A percentile compares a stretch with the other conserved stretches of the same genome.
These are phyloP conservation scores for Drosophila bifasciata DNA, from an alignment of 1,140 invertebrate species.

Conservation along the genomic window DNA sequence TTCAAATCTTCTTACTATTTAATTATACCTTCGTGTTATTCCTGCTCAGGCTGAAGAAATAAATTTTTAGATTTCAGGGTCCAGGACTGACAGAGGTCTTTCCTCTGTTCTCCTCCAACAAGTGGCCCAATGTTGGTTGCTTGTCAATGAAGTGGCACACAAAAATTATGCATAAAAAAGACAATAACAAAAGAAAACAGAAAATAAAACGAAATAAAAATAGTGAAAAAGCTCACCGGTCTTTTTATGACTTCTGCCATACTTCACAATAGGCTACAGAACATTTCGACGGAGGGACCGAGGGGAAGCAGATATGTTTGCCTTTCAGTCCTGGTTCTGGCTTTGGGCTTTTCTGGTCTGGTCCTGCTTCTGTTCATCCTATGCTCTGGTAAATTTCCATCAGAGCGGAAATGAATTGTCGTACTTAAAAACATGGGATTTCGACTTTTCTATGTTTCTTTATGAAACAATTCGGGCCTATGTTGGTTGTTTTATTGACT, in stretches of 20 bases:
- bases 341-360: constrained; percentile 1
- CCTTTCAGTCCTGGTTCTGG: constrained; percentile 15
- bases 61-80: not conserved
- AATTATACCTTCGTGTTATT: no score
- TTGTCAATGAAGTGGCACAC: constrained; percentile 2
- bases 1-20: no score
- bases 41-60: no score
- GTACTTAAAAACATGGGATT: constrained; percentile 16
- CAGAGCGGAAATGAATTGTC: constrained; percentile 61
- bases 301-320: constrained; percentile 39
- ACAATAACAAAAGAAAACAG: not conserved
- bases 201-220: constrained; percentile 25
- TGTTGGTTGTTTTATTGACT: constrained; percentile 53
- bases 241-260: constrained; percentile 52
- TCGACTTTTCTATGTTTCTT: no score
- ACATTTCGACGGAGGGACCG: no score
- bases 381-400: no score
- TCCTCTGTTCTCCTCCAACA: no score
- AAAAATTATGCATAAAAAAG: constrained; percentile 69
- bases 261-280: constrained; percentile 46
- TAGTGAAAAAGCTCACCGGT: constrained; percentile 27
- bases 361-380: no score
- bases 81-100: constrained; percentile 38
- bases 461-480: no score
- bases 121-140: constrained; percentile 50